Evolutionary conservation across 1,140 invertebrate genomes (phyloP).

Genomic region (Lucilia sericata): DNA sequence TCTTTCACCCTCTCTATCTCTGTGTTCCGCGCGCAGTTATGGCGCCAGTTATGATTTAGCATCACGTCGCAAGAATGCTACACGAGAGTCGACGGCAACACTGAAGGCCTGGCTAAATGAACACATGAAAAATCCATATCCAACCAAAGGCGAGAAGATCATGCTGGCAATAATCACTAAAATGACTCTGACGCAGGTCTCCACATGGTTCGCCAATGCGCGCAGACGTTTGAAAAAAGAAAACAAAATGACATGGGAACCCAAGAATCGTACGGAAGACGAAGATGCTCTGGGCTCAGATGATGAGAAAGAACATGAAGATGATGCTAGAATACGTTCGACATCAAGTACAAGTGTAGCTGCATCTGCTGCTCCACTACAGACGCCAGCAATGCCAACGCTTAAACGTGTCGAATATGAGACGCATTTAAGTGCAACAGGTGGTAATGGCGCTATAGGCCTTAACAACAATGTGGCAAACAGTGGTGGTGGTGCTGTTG

Average conservation of each 20-base stretch:
- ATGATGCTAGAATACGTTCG: conserved; percentile 59
- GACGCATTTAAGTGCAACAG: conserved; percentile 42
- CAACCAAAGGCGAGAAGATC: conserved; percentile 98
- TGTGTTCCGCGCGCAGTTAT: conserved; percentile 74
- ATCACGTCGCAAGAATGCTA: conserved; percentile 93
- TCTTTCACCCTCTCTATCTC: conserved; percentile 64
- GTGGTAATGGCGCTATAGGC: conserved; percentile 37
- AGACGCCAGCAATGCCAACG: conserved; percentile 15
- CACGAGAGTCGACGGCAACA: conserved; percentile 93
- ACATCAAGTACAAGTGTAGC: conserved; percentile 12
- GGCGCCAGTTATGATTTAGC: conserved; percentile 92
- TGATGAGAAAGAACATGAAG: conserved; percentile 81
- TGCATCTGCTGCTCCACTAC: neutral
- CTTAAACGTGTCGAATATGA: conserved; percentile 32
- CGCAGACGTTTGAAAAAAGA: conserved; percentile 94
- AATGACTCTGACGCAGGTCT: conserved; percentile 98
- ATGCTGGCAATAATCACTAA: conserved; percentile 98
- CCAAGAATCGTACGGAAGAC: conserved; percentile 85
- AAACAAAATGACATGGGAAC: conserved; percentile 99
- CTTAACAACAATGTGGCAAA: conserved; percentile 30
- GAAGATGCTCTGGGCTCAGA: conserved; percentile 85
- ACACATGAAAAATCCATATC: conserved; percentile 98
- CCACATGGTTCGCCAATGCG: conserved; percentile 98
- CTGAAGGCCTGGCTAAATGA: conserved; percentile 97
- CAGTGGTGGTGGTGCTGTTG: conserved; percentile 11